A percentile compares a stretch with the other conserved stretches of the same genome.
These are phyloP conservation scores for Acyrthosiphon pisum DNA, from an alignment of 1,140 invertebrate genomes.

Conservation along the genomic window DNA sequence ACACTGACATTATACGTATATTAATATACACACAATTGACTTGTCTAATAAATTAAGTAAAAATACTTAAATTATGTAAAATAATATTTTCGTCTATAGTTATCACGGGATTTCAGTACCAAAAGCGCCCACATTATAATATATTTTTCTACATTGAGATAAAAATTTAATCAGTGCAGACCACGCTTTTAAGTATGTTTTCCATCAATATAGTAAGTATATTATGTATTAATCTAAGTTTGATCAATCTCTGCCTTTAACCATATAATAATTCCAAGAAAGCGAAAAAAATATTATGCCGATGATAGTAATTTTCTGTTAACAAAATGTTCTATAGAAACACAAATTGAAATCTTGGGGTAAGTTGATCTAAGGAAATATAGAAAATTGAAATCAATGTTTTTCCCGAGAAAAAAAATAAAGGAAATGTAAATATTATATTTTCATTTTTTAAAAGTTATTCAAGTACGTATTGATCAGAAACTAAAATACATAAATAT, in stretches of 20 bases:
- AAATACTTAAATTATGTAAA: background rate
- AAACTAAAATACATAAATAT: background rate
- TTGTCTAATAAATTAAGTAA: background rate
- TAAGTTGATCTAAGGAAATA: background rate
- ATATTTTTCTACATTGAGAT: background rate
- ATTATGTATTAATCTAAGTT: background rate
- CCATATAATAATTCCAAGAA: background rate
- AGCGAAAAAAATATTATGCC: background rate
- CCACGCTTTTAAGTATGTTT: background rate
- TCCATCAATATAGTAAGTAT: background rate
- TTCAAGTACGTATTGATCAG: background rate
- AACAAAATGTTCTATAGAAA: background rate
- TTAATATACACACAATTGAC: background rate
- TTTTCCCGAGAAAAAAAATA: background rate
- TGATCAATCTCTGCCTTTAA: background rate
- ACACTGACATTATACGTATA: too few relatives aligned
- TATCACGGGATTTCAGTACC: background rate
- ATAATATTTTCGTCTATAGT: background rate
- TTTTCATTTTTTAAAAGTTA: background rate
- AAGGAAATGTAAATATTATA: background rate
- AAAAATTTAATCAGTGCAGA: too few relatives aligned
- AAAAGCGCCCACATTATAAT: background rate
- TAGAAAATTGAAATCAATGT: background rate
- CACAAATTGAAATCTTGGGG: background rate
- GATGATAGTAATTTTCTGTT: background rate